Conservation (phyloP, 2,113 vertebrate species). For the Melanotaenia duboulayi region DNA sequence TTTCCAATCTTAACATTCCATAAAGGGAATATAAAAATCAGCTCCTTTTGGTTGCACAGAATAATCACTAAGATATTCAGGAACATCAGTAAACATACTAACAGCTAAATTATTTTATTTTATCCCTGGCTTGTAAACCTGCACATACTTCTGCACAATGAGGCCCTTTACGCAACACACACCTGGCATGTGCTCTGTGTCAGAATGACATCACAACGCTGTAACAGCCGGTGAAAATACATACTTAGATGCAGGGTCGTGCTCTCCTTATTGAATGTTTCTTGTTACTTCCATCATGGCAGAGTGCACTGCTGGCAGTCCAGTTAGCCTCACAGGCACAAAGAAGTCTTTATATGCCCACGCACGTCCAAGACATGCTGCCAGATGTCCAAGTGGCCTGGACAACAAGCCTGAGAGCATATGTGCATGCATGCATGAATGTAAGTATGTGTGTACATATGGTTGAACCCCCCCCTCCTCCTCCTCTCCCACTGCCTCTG, state of each 20-base stretch:
- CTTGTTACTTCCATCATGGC: constrained; percentile 47
- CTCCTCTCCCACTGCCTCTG: constrained; percentile 37
- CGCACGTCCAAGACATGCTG: constrained; percentile 69
- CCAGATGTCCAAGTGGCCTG: constrained; percentile 76
- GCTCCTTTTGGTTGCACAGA: background rate
- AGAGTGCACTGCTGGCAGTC: constrained; percentile 50
- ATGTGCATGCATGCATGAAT: constrained; percentile 60
- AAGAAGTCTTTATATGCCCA: constrained; percentile 77
- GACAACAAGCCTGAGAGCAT: constrained; percentile 69
- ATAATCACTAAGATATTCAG: background rate
- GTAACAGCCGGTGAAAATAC: constrained; percentile 55
- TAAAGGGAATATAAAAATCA: constrained; percentile 5
- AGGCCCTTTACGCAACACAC: constrained; percentile 8
- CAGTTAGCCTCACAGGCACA: constrained; percentile 65
- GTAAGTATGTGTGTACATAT: constrained; percentile 57
- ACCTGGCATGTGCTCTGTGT: constrained; percentile 44
- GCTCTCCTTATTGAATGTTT: constrained; percentile 33
- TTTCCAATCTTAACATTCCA: background rate
- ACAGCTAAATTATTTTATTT: background rate
- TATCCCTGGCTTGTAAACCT: background rate
- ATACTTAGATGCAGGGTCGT: constrained; percentile 30
- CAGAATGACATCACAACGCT: constrained; percentile 44
- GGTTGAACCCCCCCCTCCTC: constrained; percentile 6
- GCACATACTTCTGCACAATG: constrained; percentile 23
- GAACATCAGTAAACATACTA: background rate